Evolutionary conservation across 2,888 invertebrate species (phyloP).

Genomic region (Nemotelus pantherinus): DNA sequence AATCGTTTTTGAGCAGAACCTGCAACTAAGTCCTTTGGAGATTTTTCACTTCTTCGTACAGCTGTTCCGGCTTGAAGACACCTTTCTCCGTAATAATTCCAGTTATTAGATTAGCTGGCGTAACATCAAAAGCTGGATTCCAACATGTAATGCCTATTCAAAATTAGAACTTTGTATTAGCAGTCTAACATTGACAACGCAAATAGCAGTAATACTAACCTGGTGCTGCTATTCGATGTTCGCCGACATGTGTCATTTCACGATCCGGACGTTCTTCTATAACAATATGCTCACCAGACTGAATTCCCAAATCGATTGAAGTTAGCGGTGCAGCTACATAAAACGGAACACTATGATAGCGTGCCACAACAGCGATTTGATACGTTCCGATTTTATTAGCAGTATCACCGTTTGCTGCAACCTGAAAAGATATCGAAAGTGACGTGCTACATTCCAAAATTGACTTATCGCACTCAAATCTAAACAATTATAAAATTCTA

Average conservation of each 20-base stretch:
- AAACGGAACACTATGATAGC: constrained; percentile 91
- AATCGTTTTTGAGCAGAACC: too few relatives aligned
- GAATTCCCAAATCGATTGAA: constrained; percentile 84
- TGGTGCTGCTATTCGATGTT: constrained; percentile 86
- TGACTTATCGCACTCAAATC: too few relatives aligned
- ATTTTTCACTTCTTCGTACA: constrained; percentile 59
- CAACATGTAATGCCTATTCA: constrained; percentile 85
- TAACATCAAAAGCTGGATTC: constrained; percentile 99
- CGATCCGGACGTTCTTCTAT: constrained; percentile 92
- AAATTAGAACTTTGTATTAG: constrained; percentile 56
- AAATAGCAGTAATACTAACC: constrained; percentile 67
- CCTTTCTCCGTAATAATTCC: constrained; percentile 95
- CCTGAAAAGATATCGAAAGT: constrained; percentile 63
- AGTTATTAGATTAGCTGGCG: constrained; percentile 90
- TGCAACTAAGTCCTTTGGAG: neutral
- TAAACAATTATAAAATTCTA: too few relatives aligned
- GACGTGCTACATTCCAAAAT: too few relatives aligned
- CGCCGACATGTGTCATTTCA: constrained; percentile 92
- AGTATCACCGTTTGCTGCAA: constrained; percentile 96
- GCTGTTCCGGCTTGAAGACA: constrained; percentile 74
- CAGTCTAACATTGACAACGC: neutral
- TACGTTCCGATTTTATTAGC: constrained; percentile 99
- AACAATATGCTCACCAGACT: constrained; percentile 84
- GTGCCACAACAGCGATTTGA: constrained; percentile 92
- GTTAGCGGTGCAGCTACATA: constrained; percentile 95